A percentile compares a stretch with the other conserved stretches of the same genome.
Conservation (phyloP, 2,797 vertebrate genomes). For the Bovichtus variegatus region DNA sequence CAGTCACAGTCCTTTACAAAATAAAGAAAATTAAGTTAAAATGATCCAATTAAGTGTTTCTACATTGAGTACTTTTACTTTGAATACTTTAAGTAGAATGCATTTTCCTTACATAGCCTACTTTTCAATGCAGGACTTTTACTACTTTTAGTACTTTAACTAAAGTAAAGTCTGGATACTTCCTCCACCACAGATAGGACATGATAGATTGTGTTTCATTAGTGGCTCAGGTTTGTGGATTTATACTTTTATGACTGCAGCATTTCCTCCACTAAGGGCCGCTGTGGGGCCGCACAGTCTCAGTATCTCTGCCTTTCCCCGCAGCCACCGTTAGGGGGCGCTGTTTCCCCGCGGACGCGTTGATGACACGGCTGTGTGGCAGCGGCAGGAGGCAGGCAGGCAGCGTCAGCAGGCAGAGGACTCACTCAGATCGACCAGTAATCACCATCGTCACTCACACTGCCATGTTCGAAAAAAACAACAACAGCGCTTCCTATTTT, state of each 20-base stretch:
- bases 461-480: conserved; percentile 51
- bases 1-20: too few relatives aligned
- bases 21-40: too few relatives aligned
- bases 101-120: too few relatives aligned
- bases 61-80: too few relatives aligned
- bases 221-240: background rate
- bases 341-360: conserved; percentile 56
- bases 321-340: conserved; percentile 33
- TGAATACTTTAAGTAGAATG: too few relatives aligned
- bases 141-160: too few relatives aligned
- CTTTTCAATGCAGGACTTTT: too few relatives aligned
- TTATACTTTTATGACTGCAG: background rate
- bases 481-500: conserved; percentile 36
- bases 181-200: too few relatives aligned
- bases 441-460: conserved; percentile 61
- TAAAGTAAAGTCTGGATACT: too few relatives aligned
- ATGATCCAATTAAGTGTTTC: too few relatives aligned
- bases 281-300: conserved; percentile 22
- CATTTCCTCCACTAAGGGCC: conserved; percentile 48
- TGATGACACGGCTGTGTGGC: conserved; percentile 59
- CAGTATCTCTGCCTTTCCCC: fast-evolving
- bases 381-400: conserved; percentile 58
- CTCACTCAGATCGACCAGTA: conserved; percentile 60
- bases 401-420: conserved; percentile 58
- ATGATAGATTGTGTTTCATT: too few relatives aligned